phyloP scores from a whole-genome alignment of 2,113 vertebrate genomes.

The Stegastes partitus region DNA sequence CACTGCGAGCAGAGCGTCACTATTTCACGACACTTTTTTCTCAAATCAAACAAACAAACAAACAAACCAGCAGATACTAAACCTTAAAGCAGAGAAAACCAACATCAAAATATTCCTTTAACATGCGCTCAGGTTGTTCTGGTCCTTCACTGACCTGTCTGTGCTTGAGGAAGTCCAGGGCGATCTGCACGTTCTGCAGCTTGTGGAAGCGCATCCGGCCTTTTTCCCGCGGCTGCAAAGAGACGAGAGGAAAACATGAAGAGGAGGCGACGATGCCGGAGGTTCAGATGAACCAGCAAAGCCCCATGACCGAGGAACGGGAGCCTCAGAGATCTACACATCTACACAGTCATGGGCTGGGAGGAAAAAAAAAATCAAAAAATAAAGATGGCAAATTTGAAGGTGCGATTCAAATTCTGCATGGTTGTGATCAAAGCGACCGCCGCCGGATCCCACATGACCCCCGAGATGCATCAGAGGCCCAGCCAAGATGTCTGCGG shows the following conservation, averaged over 20 bases:
- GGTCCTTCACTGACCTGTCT: conserved; percentile 87
- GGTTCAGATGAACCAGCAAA: not conserved
- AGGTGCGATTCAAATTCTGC: conserved; percentile 54
- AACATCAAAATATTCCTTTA: not conserved
- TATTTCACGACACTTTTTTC: too few relatives aligned
- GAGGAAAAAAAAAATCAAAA: conserved; percentile 1
- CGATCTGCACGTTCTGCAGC: conserved; percentile 97
- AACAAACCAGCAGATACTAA: too few relatives aligned
- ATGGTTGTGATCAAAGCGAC: conserved; percentile 36
- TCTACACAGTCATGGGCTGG: conserved; percentile 47
- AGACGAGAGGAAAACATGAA: conserved; percentile 27
- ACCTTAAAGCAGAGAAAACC: too few relatives aligned
- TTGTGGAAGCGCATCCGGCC: conserved; percentile 98
- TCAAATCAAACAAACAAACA: too few relatives aligned
- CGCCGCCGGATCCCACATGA: conserved; percentile 20
- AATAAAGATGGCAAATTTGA: conserved; percentile 58
- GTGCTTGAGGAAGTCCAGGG: conserved; percentile 95
- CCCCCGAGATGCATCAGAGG: conserved; percentile 45
- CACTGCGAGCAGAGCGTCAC: too few relatives aligned
- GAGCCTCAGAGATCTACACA: conserved; percentile 17
- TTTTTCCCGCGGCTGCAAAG: conserved; percentile 93
- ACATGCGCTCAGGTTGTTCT: not conserved
- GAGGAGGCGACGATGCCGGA: not conserved
- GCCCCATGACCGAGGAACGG: conserved; percentile 50
- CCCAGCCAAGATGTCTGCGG: conserved; percentile 63